Base-by-base conservation (phyloP, 1,140 invertebrate genomes). In the Patella vulgata region DNA sequence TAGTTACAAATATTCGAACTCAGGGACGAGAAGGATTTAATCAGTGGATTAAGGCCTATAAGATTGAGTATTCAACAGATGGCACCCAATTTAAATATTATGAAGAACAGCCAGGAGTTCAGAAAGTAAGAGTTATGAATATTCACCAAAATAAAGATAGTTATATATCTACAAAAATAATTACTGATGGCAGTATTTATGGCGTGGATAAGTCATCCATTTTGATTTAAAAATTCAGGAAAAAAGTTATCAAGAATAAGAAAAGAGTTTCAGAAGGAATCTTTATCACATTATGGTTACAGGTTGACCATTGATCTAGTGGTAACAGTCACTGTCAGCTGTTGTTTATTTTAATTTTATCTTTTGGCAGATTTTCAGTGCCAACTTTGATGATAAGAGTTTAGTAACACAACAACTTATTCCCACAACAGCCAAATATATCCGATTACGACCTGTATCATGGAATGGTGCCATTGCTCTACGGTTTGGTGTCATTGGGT, bases 401-500 rank as follows among this genome's bases (percentile, higher is more conserved):
- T 33, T 40, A 40, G 31, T 52, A 1, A 42, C 25, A 17, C 39
- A 63, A 11, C 21, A n/a, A n/a, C n/a, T n/a, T n/a, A n/a, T n/a
- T n/a, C n/a, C n/a, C n/a, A 36, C 71, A 3, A 52, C 47, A 23
- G 71, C 69, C 6, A 57, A 66, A 14, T 77, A 62, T 62, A 39
- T 75, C 11, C 57, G 66, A 11, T 51, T 74, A 14, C 40, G 57
- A 3, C 66, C 66, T 5, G 31, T 73, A 1, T 48, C 60, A 14
- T 67, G 64, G 54, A 46, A 54, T 14, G 51, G 62, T 0, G 54
- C 12, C 19, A 51, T 63, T 23, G 74, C 60, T 23, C 25, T 76
- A 36, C 53, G 74, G 28, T 57, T 76, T 31, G 68, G 70, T 46
- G 40, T 73, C 11, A 54, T 75, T 42, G 67, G 64, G 1, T 75